Evolutionary conservation across 2,797 vertebrate species (phyloP), one percentile per base, ranked within the genome.

Genomic region (Eulemur mongoz): DNA sequence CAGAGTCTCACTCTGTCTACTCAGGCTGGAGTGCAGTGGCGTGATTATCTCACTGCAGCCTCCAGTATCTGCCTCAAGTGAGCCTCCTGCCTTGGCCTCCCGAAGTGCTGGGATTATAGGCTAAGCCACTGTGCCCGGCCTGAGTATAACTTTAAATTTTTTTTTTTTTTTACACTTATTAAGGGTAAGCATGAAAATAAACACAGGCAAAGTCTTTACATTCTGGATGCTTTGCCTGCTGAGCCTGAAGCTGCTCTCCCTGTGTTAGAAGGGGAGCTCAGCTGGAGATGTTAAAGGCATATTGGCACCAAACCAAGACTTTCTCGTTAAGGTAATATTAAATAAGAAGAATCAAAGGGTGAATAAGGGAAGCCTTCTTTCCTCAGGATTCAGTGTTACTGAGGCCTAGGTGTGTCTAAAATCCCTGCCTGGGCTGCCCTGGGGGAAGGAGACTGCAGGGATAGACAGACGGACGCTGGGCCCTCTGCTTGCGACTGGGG

Each of bases 261-360:
- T 18, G 14, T 38, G 22, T 50, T 15, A 27, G n/a, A 25, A 85
- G 38, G 35, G 11, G 27, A 8, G 50, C n/a, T 32, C 25, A 23
- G 83, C 50, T 3, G 22, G 2, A 22, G 35, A 54, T 0, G 7
- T 10, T 15, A 14, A 23, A 65, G 35, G 9, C 9, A 0, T 8
- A 1, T 61, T 5, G 17, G 13, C 43, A 18, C 35, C n/a, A 48
- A 12, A 30, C 3, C 0, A 12, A 30, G 18, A 65, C 27, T 38
- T 25, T 59, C 43, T 52, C 67, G 17, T 59, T 30, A 50, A 54
- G 27, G 35, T 76, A 7, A 80, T 35, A 3, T 59, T 25, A 25
- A 59, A 59, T 25, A 59, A 59, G 10, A 48, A 50, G 40, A 22
- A 32, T 45, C 20, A n/a, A 43, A 67, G 70, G 52, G 65, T 4